phyloP scores from a whole-genome alignment of 2,888 invertebrate genomes.

The Tupiocoris notatus region DNA sequence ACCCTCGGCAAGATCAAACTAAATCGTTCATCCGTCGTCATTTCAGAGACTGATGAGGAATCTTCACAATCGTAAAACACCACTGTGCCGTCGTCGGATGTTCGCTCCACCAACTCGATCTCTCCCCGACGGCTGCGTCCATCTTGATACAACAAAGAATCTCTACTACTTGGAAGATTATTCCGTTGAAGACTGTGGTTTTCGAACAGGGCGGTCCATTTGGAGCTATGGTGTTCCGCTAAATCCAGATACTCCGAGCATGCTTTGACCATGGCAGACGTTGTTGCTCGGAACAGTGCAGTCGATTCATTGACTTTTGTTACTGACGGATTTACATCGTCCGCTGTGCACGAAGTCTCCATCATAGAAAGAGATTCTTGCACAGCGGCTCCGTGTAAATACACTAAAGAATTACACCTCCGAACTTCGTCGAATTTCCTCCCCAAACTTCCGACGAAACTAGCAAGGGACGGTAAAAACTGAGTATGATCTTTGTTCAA shows the following conservation, averaged over 20 bases:
- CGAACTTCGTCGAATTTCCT: constrained; percentile 84
- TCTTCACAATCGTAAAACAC: constrained; percentile 63
- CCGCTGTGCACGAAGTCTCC: constrained; percentile 63
- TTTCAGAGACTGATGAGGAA: neutral
- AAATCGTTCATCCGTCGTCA: neutral
- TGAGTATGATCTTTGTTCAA: constrained; percentile 54
- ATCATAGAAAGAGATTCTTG: constrained; percentile 77
- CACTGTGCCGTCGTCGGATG: constrained; percentile 61
- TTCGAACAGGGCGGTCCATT: constrained; percentile 88
- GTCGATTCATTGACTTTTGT: constrained; percentile 91
- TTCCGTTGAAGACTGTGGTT: constrained; percentile 63
- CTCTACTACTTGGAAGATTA: neutral
- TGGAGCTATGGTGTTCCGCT: constrained; percentile 84
- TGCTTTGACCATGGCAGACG: constrained; percentile 95
- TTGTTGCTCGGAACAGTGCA: constrained; percentile 91
- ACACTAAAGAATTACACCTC: constrained; percentile 86
- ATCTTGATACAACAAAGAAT: neutral
- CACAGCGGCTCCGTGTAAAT: constrained; percentile 82
- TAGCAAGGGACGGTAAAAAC: neutral
- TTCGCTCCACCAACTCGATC: neutral
- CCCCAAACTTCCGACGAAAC: constrained; percentile 62
- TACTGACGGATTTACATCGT: constrained; percentile 68
- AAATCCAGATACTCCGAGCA: constrained; percentile 89
- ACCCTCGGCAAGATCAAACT: neutral
- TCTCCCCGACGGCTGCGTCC: neutral